Base-by-base conservation (phyloP, 2,113 vertebrate genomes). In the Myotis yumanensis region DNA sequence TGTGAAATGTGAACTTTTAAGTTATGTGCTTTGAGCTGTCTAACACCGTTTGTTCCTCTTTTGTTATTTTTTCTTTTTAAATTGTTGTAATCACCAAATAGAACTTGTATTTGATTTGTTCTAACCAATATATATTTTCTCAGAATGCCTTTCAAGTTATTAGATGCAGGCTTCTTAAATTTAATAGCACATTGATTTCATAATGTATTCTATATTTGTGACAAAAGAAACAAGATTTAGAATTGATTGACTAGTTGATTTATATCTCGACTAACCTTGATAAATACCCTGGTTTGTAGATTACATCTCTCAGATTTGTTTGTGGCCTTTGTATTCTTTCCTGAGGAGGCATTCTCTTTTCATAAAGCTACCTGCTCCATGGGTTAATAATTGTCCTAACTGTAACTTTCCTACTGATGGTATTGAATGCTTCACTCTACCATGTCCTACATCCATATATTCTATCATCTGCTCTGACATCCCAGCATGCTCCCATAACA, bases 21-120 rank as follows among this genome's bases (percentile, higher is more conserved):
- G 40, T 88, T 84, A 81, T 71, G 5, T 95, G 92, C 77, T 28
- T 28, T 62, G 37, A 94, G 79, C 57, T 96, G 86, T 95, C 92
- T 89, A 86, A 97, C 95, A 0, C 22, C 23, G 90, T 96, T 97
- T 97, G 37, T 35, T 86, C 87, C 88, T 89, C 88, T 91, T 89
- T 89, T 89, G 75, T 16, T 22, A 52, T 62, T 51, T 84, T 80
- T 94, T 35, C 28, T 90, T 43, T 94, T 94, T 94, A 96, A 97
- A 97, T 95, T 94, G 59, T 30, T 95, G 95, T 91, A 95, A 79
- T 93, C 94, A 79, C 30, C 85, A 96, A 76, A 14, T 40, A 76
- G 4, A 75, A 40, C 18, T 90, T 54, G 4, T 80, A 6, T 7
- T 96, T 96, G 43, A 2, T 95, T 90, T 91, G 54, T 72, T 85